phyloP scores from a whole-genome alignment of 2,113 vertebrate genomes.

The Amphiprion percula region DNA sequence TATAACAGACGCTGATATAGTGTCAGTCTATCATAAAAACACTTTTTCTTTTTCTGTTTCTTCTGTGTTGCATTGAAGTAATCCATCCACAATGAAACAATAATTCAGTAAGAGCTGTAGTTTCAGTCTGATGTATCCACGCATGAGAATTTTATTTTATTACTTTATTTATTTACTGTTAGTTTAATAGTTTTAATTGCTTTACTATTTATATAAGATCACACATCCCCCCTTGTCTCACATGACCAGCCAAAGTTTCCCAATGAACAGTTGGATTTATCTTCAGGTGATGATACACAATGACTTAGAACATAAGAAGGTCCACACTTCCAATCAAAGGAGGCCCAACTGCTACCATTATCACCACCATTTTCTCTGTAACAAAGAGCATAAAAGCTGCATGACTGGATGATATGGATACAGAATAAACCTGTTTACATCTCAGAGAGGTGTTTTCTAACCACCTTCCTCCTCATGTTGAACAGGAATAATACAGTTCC shows the following conservation, averaged over 20 bases:
- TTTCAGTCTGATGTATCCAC: no score
- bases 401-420: background rate
- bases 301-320: no score
- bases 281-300: no score
- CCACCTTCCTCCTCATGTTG: background rate
- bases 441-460: slow-evolving; percentile 12
- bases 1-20: no score
- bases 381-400: background rate
- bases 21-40: no score
- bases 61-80: no score
- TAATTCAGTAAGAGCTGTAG: no score
- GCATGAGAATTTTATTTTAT: no score
- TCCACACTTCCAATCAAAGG: background rate
- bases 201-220: background rate
- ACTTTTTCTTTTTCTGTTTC: no score
- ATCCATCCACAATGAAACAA: no score
- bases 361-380: background rate
- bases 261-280: background rate
- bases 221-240: background rate
- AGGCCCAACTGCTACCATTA: background rate
- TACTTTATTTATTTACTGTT: no score
- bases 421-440: slow-evolving; percentile 36
- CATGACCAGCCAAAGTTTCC: background rate
- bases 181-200: no score
- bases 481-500: background rate